Conservation (phyloP, 2,888 invertebrate genomes). For the Nephrotoma flavescens region DNA sequence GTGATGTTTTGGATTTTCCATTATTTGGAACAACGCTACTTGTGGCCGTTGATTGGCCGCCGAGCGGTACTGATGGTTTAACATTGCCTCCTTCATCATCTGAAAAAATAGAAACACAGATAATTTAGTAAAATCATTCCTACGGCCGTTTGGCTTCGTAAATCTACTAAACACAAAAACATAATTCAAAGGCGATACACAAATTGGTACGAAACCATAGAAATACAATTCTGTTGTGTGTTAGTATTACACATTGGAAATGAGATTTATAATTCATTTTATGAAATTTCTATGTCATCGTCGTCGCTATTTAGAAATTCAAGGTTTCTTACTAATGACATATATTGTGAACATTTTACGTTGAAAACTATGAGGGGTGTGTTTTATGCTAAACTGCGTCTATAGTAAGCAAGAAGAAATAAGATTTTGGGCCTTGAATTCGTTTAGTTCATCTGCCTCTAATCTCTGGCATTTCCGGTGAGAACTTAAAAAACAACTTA, state of each 20-base stretch:
- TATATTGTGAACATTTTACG: too few relatives aligned
- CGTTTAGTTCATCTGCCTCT: not conserved
- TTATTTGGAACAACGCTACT: slow-evolving; percentile 5
- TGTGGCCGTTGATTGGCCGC: not conserved
- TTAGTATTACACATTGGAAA: not conserved
- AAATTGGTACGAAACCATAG: slow-evolving; percentile 6
- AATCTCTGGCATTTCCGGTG: not conserved
- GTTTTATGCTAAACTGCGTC: too few relatives aligned
- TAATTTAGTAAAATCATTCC: not conserved
- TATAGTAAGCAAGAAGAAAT: too few relatives aligned
- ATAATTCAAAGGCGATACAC: slow-evolving; percentile 9
- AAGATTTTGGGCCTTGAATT: too few relatives aligned
- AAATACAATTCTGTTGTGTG: not conserved
- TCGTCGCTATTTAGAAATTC: not conserved
- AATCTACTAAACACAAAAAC: slow-evolving; percentile 9
- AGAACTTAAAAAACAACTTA: not conserved
- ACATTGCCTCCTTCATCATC: slow-evolving; percentile 60
- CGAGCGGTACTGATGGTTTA: slow-evolving; percentile 34
- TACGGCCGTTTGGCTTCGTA: not conserved
- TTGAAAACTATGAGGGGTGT: not conserved
- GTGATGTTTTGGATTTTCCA: slow-evolving; percentile 35
- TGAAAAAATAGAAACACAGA: slow-evolving; percentile 19
- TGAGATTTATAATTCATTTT: not conserved
- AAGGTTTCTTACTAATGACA: not conserved
- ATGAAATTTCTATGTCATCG: not conserved